Base-by-base conservation (phyloP, 2,797 vertebrate genomes). In the Alosa sapidissima region DNA sequence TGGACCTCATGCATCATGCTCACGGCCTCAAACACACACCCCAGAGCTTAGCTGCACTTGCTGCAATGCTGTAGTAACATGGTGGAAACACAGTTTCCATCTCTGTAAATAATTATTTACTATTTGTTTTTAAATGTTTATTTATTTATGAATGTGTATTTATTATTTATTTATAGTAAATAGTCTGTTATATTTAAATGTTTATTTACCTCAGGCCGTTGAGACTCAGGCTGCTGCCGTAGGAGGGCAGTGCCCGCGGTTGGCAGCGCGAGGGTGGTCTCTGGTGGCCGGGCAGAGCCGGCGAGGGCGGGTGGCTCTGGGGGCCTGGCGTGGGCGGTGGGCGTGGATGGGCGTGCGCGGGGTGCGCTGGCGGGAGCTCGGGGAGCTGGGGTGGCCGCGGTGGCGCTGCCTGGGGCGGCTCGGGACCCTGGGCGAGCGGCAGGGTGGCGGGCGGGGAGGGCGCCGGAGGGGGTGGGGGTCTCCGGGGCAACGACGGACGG, bases 171-270 rank as follows among this genome's bases (percentile, higher is more conserved):
- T 24, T 62, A 19, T 54, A 16, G 52, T 28, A 41, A 41, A 41
- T 41, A 21, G 8, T 1, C 11, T 52, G 51, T 52, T 52, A 1
- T 51, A 45, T 55, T 51, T 62, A 2, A 51, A 7, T 9, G 2
- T 62, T 24, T 62, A 0, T 24, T 92, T 90, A 99, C 98, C 98
- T 98, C 92, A 98, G 93, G 84, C 97, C 97, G 96, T 98, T 99
- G 93, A 98, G 95, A 92, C 95, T 97, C 84, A 97, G 92, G 91
- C 96, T 95, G 96, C 96, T 96, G 92, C 95, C 97, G 92, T 98
- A 99, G 68, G 95, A 94, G 0, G 97, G 97, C 84, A 97, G 89
- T 0, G 96, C 95, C 81, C 97, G 95, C 0, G 96, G 90, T 62
- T 97, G 95, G 92, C 95, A 95, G 91, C 96, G 96, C 0, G 97